These are phyloP conservation scores for Cololabis saira DNA, from an alignment of 2,113 vertebrate species.

Conservation along the genomic window DNA sequence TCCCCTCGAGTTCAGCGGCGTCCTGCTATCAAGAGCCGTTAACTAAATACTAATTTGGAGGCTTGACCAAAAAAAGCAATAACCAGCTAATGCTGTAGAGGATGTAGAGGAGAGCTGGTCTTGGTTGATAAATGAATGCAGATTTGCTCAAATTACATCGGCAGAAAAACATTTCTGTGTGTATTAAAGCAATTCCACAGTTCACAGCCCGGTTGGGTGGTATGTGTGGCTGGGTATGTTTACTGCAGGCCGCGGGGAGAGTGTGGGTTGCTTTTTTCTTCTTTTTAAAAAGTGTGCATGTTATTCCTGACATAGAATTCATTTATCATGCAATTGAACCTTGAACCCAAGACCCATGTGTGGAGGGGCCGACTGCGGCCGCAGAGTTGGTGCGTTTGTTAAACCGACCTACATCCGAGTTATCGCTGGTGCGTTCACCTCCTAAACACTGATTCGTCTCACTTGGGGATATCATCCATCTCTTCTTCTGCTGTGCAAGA, in stretches of 20 bases:
- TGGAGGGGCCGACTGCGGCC: slow-evolving; percentile 39
- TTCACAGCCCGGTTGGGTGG: slow-evolving; percentile 49
- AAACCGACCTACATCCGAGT: slow-evolving; percentile 11
- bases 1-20: slow-evolving; percentile 37
- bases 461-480: slow-evolving; percentile 32
- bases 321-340: slow-evolving; percentile 48
- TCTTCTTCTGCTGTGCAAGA: not conserved
- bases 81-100: not conserved
- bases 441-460: slow-evolving; percentile 36
- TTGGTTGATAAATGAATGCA: slow-evolving; percentile 41
- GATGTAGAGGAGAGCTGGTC: not conserved
- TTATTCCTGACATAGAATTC: slow-evolving; percentile 51
- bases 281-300: slow-evolving; percentile 1
- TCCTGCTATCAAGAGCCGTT: slow-evolving; percentile 15
- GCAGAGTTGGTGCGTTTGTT: not conserved
- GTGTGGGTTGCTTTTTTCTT: slow-evolving; percentile 27
- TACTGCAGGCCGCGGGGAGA: slow-evolving; percentile 31
- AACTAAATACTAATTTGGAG: slow-evolving; percentile 18
- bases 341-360: slow-evolving; percentile 38
- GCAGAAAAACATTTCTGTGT: slow-evolving; percentile 8
- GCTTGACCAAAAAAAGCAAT: slow-evolving; percentile 7
- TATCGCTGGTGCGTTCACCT: slow-evolving; percentile 36
- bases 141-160: slow-evolving; percentile 33
- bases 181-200: slow-evolving; percentile 34
- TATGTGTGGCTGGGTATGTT: slow-evolving; percentile 42